Conservation (phyloP, 53 echinoderm and acorn worm species). For the Henricia sp. region DNA sequence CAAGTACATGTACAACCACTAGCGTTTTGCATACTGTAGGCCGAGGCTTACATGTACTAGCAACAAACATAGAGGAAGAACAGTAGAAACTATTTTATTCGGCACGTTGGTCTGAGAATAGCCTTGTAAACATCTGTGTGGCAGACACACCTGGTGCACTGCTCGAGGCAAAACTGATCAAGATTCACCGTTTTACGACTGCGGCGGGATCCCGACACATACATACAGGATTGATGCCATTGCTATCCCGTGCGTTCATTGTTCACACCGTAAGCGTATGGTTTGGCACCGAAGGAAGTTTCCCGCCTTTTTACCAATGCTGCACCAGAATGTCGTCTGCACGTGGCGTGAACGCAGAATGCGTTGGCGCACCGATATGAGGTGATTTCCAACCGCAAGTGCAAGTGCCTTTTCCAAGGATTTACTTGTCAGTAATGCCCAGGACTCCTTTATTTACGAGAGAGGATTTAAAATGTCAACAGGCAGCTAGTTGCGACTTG, state of each 20-base stretch:
- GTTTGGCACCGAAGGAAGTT: background rate
- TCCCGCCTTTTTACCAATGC: constrained; percentile 48
- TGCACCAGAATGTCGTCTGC: constrained; percentile 41
- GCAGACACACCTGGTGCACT: constrained; percentile 1
- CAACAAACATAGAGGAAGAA: too few species aligned
- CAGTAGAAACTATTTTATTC: background rate
- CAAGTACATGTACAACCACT: too few species aligned
- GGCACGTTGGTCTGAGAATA: background rate
- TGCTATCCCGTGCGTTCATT: background rate
- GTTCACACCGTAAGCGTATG: background rate
- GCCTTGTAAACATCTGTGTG: background rate
- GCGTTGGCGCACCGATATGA: background rate
- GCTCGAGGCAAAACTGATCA: background rate
- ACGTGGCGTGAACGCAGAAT: constrained; percentile 9
- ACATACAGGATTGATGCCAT: too few species aligned
- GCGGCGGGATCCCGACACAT: too few species aligned
- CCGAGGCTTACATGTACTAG: too few species aligned
- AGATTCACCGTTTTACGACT: background rate
- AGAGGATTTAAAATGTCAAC: too few species aligned
- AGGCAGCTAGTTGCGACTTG: too few species aligned
- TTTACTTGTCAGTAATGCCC: background rate
- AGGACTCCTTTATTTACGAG: too few species aligned
- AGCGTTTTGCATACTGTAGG: too few species aligned
- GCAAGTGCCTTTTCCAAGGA: background rate
- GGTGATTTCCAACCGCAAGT: constrained; percentile 15